phyloP scores from a whole-genome alignment of 2,797 vertebrate genomes.

The Iguana delicatissima region DNA sequence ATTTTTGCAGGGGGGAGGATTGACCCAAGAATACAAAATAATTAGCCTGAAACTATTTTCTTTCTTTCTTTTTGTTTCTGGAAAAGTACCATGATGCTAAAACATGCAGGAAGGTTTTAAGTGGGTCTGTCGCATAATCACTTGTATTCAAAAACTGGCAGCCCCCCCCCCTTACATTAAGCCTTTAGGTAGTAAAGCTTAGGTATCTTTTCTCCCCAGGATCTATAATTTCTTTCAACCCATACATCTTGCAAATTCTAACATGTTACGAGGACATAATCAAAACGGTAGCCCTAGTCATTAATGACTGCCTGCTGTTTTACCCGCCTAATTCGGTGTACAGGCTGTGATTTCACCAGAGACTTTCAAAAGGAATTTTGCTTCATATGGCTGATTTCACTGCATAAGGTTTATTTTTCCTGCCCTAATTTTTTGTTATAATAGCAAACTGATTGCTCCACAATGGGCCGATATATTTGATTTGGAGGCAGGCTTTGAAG shows the following conservation, averaged over 20 bases:
- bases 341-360: slow-evolving; percentile 54
- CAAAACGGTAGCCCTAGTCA: slow-evolving; percentile 63
- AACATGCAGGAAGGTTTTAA: slow-evolving; percentile 61
- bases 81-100: slow-evolving; percentile 65
- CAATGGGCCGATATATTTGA: slow-evolving; percentile 72
- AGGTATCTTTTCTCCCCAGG: slow-evolving; percentile 60
- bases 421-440: slow-evolving; percentile 72
- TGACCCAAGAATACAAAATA: slow-evolving; percentile 58
- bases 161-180: slow-evolving; percentile 45
- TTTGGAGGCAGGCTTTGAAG: slow-evolving; percentile 63
- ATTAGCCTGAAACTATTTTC: slow-evolving; percentile 69
- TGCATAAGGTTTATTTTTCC: slow-evolving; percentile 75
- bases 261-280: slow-evolving; percentile 67
- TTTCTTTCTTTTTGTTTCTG: slow-evolving; percentile 58
- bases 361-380: slow-evolving; percentile 70
- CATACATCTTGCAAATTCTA: slow-evolving; percentile 69
- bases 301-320: slow-evolving; percentile 68
- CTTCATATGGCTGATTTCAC: slow-evolving; percentile 70
- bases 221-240: slow-evolving; percentile 74
- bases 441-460: slow-evolving; percentile 77
- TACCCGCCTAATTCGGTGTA: slow-evolving; percentile 58
- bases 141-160: slow-evolving; percentile 70
- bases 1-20: slow-evolving; percentile 33
- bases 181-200: slow-evolving; percentile 54
- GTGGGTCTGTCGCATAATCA: slow-evolving; percentile 66